Base-by-base conservation (phyloP, 2,113 vertebrate species). In the Zosterops pallidus region DNA sequence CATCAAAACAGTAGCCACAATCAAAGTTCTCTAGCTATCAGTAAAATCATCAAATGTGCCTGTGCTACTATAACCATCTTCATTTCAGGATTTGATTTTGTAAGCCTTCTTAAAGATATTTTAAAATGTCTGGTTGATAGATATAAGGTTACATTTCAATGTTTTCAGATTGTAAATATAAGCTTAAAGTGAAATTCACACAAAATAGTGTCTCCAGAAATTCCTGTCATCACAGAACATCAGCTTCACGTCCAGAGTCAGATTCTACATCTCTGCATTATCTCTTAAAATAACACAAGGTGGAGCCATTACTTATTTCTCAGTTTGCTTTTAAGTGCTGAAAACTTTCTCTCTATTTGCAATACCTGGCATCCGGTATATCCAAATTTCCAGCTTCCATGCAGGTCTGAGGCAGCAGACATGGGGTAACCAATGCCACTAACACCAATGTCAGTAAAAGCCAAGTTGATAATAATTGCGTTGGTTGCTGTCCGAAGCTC, bases 321-420 rank as follows among this genome's bases (percentile, higher is more conserved):
- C 64, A 59, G 46, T 70, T 88, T 74, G 62, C 17, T 95, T 89
- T 42, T 49, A 63, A 60, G 80, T 17, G 23, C 41, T 94, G 49
- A 59, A 37, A 71, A 85, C 44, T 28, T 63, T 64, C 9, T 55
- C 18, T 81, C 42, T 42, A 9, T 83, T 9, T 65, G n/a, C 67
- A 90, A 63, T 97, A 99, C 99, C 99, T 99, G 99, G 96, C 99
- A 99, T 86, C 99, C 99, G 2, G 96, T 94, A 96, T 99, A 97
- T 87, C 99, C 99, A 90, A 99, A 99, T 90, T 99, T 99, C 99
- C 99, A 99, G 94, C 99, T 98, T 95, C 99, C 99, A 16, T 99
- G 98, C 29, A 99, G 97, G 90, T 99, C 99, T 18, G 99, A 99
- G 37, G 99, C 99, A 50, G 99, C 99, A 11, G 99, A 99, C 99